Base-by-base conservation (phyloP, 2,113 vertebrate species). In the Pungitius pungitius region DNA sequence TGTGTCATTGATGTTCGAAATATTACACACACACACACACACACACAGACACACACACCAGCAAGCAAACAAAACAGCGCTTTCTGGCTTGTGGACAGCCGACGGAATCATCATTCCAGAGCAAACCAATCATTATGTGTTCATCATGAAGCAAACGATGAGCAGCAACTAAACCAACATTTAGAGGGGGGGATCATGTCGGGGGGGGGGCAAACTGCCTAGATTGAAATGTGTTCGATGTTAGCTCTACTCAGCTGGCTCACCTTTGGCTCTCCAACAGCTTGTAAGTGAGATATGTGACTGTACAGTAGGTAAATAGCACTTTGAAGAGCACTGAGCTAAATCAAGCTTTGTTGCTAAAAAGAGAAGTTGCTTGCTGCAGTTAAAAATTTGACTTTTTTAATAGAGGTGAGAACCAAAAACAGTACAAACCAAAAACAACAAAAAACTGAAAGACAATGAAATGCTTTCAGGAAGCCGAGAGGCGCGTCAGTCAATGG, bases 101-200 rank as follows among this genome's bases (percentile, higher is more conserved):
- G 66, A 72, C 40, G 52, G 56, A 68, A 80, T 82, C 78, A 58
- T 79, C 43, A 69, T 72, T 54, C 47, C 59, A 78, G 43, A 65
- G 57, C 8, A 75, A 73, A 54, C 5, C 54, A 65, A 66, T 82
- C 10, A 39, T 60, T 45, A 73, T 47, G 76, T 66, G 68, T 75
- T 72, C 71, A 73, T 82, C 78, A 81, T 76, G 59, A 69, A 68
- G 78, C 54, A 74, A 81, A 82, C 73, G 75, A 70, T 51, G 47
- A 82, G 65, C 70, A 66, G 26, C 61, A 49, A 73, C 61, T 18
- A 77, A 11, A 72, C 69, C 58, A 75, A 76, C 54, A 59, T 54
- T 67, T 75, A n/a, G n/a, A n/a, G n/a, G 11, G 67, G 18, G 49
- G 37, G 55, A 47, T 60, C 30, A 64, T 55, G 39, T n/a, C n/a